Percentiles rank a stretch among this genome's conserved stretches.
Evolutionary conservation across 1,140 invertebrate species (phyloP).

Genomic region (Ptiloglossa arizonensis): DNA sequence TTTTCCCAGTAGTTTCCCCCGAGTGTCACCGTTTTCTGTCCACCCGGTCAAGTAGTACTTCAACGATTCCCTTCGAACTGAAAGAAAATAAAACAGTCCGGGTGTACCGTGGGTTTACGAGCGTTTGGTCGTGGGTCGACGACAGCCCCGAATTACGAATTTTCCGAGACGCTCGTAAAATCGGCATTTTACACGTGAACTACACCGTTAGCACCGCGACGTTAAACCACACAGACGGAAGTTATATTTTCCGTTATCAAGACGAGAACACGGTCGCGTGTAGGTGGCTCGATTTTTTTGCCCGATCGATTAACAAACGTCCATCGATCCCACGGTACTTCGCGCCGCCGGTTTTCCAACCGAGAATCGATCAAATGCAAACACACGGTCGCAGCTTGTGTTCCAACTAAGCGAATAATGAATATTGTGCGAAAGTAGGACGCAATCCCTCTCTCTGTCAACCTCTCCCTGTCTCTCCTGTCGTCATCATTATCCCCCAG

Average conservation of each 20-base stretch:
- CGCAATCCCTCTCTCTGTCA: not conserved
- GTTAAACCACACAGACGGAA: not conserved
- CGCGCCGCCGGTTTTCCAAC: not conserved
- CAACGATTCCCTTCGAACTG: constrained; percentile 21
- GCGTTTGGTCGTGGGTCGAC: not conserved
- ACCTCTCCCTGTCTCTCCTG: not conserved
- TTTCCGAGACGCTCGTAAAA: constrained; percentile 41
- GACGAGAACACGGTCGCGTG: too few relatives aligned
- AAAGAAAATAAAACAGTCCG: not conserved
- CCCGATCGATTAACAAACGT: constrained; percentile 5
- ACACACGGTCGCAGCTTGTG: constrained; percentile 5
- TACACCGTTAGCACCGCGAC: not conserved
- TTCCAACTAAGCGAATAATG: constrained; percentile 31
- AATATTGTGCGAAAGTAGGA: constrained; percentile 43
- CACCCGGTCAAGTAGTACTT: not conserved
- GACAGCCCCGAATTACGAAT: constrained; percentile 33
- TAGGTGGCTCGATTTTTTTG: not conserved
- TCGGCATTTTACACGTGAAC: not conserved
- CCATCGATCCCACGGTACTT: not conserved
- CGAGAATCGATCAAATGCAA: constrained; percentile 29
- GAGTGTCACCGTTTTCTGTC: too few relatives aligned
- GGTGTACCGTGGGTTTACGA: constrained; percentile 24
- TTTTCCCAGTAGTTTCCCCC: not conserved
- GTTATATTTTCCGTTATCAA: not conserved
- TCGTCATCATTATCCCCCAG: constrained; percentile 1